phyloP scores from a whole-genome alignment of 2,113 vertebrate genomes.

The Perccottus glenii region DNA sequence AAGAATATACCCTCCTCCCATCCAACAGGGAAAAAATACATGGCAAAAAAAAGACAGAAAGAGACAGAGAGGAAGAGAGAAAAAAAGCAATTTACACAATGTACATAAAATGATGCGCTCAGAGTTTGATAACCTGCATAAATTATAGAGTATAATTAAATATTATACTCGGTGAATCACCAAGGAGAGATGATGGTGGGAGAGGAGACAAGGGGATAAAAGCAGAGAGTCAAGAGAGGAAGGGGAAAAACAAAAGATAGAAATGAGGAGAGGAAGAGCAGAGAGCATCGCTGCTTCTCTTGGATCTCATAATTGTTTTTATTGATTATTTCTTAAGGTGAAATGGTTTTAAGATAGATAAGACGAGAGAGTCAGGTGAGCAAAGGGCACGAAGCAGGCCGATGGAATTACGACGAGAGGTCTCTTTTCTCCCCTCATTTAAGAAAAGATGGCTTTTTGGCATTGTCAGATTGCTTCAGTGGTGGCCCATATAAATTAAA shows the following conservation, averaged over 20 bases:
- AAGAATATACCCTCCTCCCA: slow-evolving; percentile 74
- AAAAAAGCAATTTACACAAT: slow-evolving; percentile 85
- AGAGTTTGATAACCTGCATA: slow-evolving; percentile 87
- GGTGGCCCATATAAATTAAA: slow-evolving; percentile 81
- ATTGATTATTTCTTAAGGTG: slow-evolving; percentile 84
- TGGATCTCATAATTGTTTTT: slow-evolving; percentile 81
- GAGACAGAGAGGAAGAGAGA: slow-evolving; percentile 52
- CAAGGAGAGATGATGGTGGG: slow-evolving; percentile 70
- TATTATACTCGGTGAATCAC: slow-evolving; percentile 81
- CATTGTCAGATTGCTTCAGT: slow-evolving; percentile 75
- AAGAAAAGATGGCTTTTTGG: slow-evolving; percentile 56
- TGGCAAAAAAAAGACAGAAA: slow-evolving; percentile 65
- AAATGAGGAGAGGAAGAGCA: slow-evolving; percentile 30
- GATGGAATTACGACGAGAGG: slow-evolving; percentile 38
- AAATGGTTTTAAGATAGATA: slow-evolving; percentile 79
- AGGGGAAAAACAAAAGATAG: slow-evolving; percentile 47
- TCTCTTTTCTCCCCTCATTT: slow-evolving; percentile 30
- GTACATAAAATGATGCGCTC: slow-evolving; percentile 86
- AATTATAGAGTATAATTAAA: slow-evolving; percentile 87
- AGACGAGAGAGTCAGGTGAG: slow-evolving; percentile 68
- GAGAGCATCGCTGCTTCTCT: slow-evolving; percentile 36
- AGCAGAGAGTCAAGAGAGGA: slow-evolving; percentile 37
- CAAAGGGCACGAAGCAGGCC: slow-evolving; percentile 54
- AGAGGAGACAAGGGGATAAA: slow-evolving; percentile 64
- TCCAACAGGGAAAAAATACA: slow-evolving; percentile 59